A percentile compares a stretch with the other conserved stretches of the same genome.
phyloP scores from a whole-genome alignment of 2,113 vertebrate genomes.

The Gavia stellata region DNA sequence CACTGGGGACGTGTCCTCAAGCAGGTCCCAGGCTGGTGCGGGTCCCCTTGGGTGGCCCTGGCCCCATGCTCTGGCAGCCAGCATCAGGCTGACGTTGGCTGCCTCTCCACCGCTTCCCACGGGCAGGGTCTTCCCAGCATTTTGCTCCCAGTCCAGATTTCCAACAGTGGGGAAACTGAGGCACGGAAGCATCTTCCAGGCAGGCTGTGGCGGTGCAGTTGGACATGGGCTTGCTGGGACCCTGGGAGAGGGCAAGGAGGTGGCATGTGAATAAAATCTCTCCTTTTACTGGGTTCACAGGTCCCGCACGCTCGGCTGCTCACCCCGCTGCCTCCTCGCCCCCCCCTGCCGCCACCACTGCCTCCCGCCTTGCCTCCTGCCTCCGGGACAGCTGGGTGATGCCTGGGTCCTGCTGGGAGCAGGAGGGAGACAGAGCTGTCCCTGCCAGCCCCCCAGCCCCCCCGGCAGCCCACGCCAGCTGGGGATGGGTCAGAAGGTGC shows the following conservation, averaged over 20 bases:
- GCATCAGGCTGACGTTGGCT: not conserved
- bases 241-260: not conserved
- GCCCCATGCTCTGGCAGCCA: rapidly evolving
- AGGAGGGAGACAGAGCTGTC: not conserved
- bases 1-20: rapidly evolving
- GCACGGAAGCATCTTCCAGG: not conserved
- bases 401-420: not conserved
- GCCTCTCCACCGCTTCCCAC: not conserved
- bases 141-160: not conserved
- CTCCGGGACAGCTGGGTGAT: not conserved
- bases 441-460: not conserved
- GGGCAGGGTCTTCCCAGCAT: not conserved
- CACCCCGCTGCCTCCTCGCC: rapidly evolving
- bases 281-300: not conserved
- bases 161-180: not conserved
- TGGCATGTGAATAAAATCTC: not conserved
- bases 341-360: not conserved
- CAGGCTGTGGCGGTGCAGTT: not conserved
- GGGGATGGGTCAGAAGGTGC: not conserved
- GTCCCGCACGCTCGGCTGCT: not conserved
- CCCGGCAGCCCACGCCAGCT: not conserved
- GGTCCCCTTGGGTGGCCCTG: not conserved
- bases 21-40: not conserved
- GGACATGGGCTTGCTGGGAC: not conserved
- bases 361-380: not conserved